These are phyloP conservation scores for Rhinopomastus cyanomelas DNA, from an alignment of 2,113 vertebrate species.

Conservation along the genomic window DNA sequence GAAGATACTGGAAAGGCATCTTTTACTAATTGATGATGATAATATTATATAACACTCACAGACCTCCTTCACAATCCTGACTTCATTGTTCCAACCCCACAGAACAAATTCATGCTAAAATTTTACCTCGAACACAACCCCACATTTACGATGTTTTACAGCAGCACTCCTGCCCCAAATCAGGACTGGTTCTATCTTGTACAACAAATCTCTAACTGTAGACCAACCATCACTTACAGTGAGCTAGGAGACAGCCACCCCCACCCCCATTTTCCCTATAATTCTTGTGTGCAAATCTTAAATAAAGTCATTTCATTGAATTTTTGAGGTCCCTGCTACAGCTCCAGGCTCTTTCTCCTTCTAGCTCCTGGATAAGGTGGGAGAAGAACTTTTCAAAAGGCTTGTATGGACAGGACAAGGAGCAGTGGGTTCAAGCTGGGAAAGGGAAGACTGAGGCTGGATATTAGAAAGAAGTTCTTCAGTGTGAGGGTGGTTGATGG, in stretches of 20 bases:
- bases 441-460: too few relatives aligned
- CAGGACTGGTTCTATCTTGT: neutral
- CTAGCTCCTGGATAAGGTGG: neutral
- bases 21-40: slow-evolving; percentile 25
- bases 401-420: too few relatives aligned
- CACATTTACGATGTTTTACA: neutral
- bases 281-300: neutral
- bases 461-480: too few relatives aligned
- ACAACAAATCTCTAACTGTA: neutral
- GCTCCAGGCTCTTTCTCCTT: neutral
- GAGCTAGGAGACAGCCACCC: neutral
- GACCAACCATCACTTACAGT: neutral
- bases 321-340: neutral
- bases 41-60: neutral
- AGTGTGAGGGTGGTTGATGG: too few relatives aligned
- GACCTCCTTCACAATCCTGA: neutral
- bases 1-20: neutral
- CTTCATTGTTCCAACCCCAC: neutral
- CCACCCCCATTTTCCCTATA: neutral
- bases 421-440: too few relatives aligned
- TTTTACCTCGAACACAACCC: neutral
- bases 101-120: neutral
- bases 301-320: neutral
- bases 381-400: too few relatives aligned
- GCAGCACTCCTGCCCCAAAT: neutral